Evolutionary conservation across 2,797 vertebrate species (phyloP).

Genomic region (Decapterus maruadsi): DNA sequence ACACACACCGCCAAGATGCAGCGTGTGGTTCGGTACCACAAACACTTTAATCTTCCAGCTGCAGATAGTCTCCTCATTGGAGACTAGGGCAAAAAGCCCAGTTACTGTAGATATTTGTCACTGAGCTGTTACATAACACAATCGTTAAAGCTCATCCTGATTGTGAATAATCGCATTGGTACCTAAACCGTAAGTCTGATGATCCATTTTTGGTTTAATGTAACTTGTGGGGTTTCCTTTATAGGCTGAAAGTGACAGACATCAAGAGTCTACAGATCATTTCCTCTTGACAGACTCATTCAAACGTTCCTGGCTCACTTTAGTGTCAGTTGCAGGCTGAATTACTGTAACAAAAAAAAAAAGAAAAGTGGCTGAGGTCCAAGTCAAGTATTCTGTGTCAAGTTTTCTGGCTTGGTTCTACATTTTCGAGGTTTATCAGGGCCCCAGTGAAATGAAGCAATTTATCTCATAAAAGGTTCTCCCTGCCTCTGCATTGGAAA

Average conservation of each 20-base stretch:
- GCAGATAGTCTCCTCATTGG: slow-evolving; percentile 41
- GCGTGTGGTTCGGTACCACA: slow-evolving; percentile 41
- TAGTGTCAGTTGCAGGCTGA: slow-evolving; percentile 18
- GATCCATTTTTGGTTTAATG: slow-evolving; percentile 1
- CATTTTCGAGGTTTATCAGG: slow-evolving; percentile 50
- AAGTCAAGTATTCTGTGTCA: slow-evolving; percentile 32
- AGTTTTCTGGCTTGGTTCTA: slow-evolving; percentile 39
- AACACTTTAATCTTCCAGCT: slow-evolving; percentile 56
- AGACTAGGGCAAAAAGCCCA: slow-evolving; percentile 20
- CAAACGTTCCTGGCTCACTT: slow-evolving; percentile 9
- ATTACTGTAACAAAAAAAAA: background rate
- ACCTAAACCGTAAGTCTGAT: background rate
- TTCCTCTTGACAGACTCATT: slow-evolving; percentile 54
- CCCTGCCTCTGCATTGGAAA: slow-evolving; percentile 31
- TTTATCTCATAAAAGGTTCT: slow-evolving; percentile 42
- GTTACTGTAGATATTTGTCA: slow-evolving; percentile 33
- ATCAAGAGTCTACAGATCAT: slow-evolving; percentile 23
- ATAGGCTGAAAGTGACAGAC: background rate
- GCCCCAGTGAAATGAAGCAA: slow-evolving; percentile 39
- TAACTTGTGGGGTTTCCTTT: background rate
- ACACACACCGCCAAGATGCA: slow-evolving; percentile 61
- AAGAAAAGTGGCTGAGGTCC: slow-evolving; percentile 30
- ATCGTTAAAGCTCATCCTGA: slow-evolving; percentile 13
- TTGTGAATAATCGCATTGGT: background rate
- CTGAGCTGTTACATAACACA: slow-evolving; percentile 8